Conservation (phyloP, 2,797 vertebrate genomes). For the Hippopotamyrus pictus region DNA sequence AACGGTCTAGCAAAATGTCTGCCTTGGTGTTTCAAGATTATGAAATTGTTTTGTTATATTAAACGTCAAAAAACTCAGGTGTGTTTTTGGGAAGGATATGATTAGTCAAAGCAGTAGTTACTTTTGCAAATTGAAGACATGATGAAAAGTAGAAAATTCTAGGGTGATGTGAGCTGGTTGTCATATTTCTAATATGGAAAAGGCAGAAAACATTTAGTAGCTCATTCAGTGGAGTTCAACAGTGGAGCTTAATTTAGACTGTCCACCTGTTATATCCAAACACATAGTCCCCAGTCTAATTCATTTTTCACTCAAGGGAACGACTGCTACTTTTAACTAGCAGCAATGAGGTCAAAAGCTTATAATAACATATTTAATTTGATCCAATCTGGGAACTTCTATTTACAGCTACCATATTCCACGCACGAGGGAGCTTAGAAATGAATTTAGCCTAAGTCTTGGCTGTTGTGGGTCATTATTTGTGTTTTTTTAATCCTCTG, state of each 20-base stretch:
- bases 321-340: slow-evolving; percentile 4
- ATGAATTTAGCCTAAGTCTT: background rate
- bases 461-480: background rate
- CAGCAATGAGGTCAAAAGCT: background rate
- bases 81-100: background rate
- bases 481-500: background rate
- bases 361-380: background rate
- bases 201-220: background rate
- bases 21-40: background rate
- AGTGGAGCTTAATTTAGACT: background rate
- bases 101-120: slow-evolving; percentile 1
- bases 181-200: background rate
- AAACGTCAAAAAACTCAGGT: background rate
- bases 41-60: background rate
- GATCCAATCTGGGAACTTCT: background rate
- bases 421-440: background rate
- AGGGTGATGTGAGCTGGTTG: background rate
- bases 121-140: background rate
- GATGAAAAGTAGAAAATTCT: background rate
- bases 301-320: background rate
- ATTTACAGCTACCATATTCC: background rate
- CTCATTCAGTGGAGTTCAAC: background rate
- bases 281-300: background rate
- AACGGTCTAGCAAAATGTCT: background rate
- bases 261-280: background rate